Conservation (phyloP, 2,113 vertebrate species). For the Poeciliopsis occidentalis region DNA sequence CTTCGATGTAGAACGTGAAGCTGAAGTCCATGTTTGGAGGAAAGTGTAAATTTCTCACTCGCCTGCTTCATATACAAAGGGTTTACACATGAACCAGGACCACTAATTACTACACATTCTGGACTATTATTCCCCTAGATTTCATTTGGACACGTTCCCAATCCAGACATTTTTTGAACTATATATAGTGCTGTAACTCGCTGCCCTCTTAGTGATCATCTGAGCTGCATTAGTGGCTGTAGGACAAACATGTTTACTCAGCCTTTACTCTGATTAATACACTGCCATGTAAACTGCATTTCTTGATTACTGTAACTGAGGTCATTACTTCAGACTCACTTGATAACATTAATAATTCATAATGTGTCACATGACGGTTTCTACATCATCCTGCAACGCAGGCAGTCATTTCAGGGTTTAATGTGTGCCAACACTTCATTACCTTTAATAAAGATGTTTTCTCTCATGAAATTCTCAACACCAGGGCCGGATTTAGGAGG, state of each 20-base stretch:
- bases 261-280: neutral
- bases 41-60: no score
- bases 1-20: no score
- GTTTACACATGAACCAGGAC: neutral
- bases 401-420: neutral
- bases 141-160: neutral
- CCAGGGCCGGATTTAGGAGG: neutral
- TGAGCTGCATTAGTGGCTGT: neutral
- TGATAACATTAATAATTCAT: no score
- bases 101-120: neutral
- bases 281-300: neutral
- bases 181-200: neutral
- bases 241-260: neutral
- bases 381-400: neutral
- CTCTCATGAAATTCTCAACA: neutral
- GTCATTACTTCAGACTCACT: neutral
- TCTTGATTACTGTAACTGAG: neutral
- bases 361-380: no score
- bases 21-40: no score
- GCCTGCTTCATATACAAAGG: no score
- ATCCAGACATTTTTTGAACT: neutral
- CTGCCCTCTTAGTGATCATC: neutral
- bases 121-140: neutral
- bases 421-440: neutral
- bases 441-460: neutral